Conservation (phyloP, 2,797 vertebrate genomes). For the Meriones psammophilus region DNA sequence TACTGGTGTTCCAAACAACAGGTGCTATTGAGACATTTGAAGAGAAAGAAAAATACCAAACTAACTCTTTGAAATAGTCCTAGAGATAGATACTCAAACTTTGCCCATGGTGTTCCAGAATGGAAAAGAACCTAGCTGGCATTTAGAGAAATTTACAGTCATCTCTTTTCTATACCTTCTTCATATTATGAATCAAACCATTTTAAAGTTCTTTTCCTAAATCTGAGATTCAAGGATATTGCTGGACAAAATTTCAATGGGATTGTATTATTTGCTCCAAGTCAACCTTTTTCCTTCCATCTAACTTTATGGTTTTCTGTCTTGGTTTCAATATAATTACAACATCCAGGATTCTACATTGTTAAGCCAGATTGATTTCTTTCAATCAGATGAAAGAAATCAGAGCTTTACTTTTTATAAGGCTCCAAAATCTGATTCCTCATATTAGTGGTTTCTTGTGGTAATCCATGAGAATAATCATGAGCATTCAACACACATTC, state of each 20-base stretch:
- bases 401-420: no score
- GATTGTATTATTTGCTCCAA: neutral
- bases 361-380: no score
- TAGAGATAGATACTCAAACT: neutral
- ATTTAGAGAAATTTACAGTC: neutral
- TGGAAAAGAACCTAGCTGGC: neutral
- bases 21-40: neutral
- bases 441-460: no score
- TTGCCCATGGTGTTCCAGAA: neutral
- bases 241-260: no score
- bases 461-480: no score
- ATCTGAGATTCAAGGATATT: neutral
- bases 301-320: neutral
- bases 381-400: no score
- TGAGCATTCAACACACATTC: no score
- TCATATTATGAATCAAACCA: neutral
- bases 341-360: neutral
- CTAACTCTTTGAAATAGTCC: neutral
- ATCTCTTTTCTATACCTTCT: neutral
- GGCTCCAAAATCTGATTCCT: no score
- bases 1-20: neutral
- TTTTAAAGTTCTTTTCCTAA: neutral
- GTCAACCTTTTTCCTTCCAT: neutral
- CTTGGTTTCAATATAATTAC: neutral
- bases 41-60: neutral